Percentiles rank a stretch among this genome's conserved stretches.
Evolutionary conservation across 2,113 vertebrate species (phyloP).

Genomic region (Tetrao urogallus): DNA sequence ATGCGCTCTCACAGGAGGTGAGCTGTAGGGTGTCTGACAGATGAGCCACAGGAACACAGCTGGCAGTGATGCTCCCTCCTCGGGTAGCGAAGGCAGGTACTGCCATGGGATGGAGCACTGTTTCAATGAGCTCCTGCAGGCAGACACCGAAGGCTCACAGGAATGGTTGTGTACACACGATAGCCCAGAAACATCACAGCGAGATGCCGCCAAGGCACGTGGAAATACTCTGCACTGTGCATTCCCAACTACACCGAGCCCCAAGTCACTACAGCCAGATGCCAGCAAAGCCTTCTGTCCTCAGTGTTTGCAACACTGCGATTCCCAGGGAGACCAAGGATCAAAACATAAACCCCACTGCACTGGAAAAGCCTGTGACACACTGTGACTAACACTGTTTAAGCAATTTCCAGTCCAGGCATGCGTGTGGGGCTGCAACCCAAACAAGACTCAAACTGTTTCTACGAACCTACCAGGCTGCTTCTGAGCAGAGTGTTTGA

Average conservation of each 20-base stretch:
- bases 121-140: background rate
- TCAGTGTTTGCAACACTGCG: fast-evolving
- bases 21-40: background rate
- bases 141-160: background rate
- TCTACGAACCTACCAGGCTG: background rate
- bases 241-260: background rate
- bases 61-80: background rate
- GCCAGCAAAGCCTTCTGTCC: background rate
- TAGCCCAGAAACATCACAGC: background rate
- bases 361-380: background rate
- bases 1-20: background rate
- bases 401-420: fast-evolving
- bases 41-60: background rate
- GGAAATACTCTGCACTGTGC: background rate
- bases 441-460: background rate
- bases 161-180: background rate
- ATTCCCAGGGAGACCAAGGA: background rate
- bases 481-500: fast-evolving
- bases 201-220: background rate
- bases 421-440: background rate
- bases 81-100: fast-evolving
- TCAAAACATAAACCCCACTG: background rate
- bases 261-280: background rate
- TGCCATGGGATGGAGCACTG: fast-evolving
- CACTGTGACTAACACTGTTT: fast-evolving